A percentile compares a stretch with the other conserved stretches of the same genome.
Evolutionary conservation across 2,113 vertebrate species (phyloP).

Genomic region (Lophochroa leadbeateri): DNA sequence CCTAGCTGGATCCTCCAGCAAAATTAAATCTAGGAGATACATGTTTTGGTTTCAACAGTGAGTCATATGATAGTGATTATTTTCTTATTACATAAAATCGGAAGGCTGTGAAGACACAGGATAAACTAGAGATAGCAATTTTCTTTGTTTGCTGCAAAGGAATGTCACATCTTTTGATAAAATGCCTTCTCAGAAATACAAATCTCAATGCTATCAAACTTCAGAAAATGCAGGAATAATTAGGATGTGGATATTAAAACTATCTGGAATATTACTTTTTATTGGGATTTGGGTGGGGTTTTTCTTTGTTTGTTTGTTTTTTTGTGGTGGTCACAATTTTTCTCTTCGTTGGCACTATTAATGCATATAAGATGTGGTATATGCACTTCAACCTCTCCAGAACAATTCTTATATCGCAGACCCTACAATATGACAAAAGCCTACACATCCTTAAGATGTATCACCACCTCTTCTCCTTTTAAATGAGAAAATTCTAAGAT

Average conservation of each 20-base stretch:
- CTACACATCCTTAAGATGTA: not conserved
- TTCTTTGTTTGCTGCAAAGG: not conserved
- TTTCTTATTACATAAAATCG: not conserved
- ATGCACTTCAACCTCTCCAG: not conserved
- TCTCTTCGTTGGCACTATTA: not conserved
- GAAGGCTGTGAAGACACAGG: not conserved
- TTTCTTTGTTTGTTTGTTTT: not conserved
- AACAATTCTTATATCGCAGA: not conserved
- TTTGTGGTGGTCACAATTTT: not conserved
- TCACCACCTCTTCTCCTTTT: not conserved
- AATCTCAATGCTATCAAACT: not conserved
- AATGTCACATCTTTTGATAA: not conserved
- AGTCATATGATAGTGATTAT: not conserved
- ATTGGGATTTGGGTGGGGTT: not conserved
- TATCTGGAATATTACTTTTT: not conserved
- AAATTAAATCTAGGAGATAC: not conserved
- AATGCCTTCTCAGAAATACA: not conserved
- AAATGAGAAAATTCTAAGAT: not conserved
- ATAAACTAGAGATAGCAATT: not conserved
- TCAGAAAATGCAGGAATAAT: not conserved
- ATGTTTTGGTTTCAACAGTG: not conserved
- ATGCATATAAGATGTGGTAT: too few relatives aligned
- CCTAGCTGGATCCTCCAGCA: not conserved
- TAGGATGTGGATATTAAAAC: not conserved
- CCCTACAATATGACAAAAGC: not conserved